Evolutionary conservation across 2,888 invertebrate species (phyloP), one percentile per base, ranked within the genome.

Genomic region (Tinea pellionella): DNA sequence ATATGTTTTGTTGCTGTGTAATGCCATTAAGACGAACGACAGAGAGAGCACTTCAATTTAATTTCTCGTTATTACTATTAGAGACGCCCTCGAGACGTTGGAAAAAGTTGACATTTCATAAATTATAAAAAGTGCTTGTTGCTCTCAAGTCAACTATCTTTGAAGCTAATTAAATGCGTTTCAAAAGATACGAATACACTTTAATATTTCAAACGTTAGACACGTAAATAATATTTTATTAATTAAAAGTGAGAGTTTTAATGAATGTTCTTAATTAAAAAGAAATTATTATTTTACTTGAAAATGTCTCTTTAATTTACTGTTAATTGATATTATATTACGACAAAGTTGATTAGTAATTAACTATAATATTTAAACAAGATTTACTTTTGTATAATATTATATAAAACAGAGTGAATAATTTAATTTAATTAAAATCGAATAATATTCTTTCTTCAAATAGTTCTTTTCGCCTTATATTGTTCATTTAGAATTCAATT

Each of bases 41-140:
- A 63, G 65, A 63, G 64, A 66, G 65, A 66, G 57, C 67, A 66
- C 69, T 74, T 64, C 68, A 73, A 73, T 75, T 73, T 69, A 71
- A 73, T 73, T 67, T 71, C 68, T 73, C 69, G 63, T 73, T 74
- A 71, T 71, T 70, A 68, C 68, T 57, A 61, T 41, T 32, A 55
- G 62, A 67, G 64, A 64, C 64, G 66, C 62, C 63, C 63, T 32
- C 53, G 63, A 64, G 63, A 69, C 67, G 68, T 65, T 64, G 65
- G 43, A 61, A 72, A 73, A 72, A 72, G 73, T 70, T 70, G 72
- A 67, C 64, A 72, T 74, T 75, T 69, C 68, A 73, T 74, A 69
- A 75, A 71, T 73, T 73, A 71, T 69, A 65, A 68, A 69, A 71
- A 68, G 65, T 66, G 64, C 66, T 24, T 32, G 19, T 2, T 18